phyloP scores from a whole-genome alignment of 2,888 invertebrate species.

The Hypselothyrea guttata region DNA sequence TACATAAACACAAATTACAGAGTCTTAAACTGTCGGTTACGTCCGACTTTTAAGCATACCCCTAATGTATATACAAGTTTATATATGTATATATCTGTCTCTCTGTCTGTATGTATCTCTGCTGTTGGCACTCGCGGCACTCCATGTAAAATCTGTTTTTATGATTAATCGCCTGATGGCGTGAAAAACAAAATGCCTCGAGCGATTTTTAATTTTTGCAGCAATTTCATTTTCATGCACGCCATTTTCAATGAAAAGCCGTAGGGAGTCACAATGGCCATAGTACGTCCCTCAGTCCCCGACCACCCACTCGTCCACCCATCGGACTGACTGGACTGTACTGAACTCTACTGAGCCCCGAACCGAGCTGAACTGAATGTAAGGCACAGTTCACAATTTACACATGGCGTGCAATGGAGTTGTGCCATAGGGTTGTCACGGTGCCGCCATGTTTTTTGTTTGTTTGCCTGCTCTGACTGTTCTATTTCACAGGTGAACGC shows the following conservation, averaged over 20 bases:
- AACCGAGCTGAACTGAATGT: no score
- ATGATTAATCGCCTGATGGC: constrained; percentile 62
- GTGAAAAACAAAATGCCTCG: constrained; percentile 44
- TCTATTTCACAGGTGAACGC: constrained; percentile 20
- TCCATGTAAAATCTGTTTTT: constrained; percentile 66
- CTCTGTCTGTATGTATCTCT: constrained; percentile 1
- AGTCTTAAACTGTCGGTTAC: no score
- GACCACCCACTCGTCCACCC: no score
- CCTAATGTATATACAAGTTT: no score
- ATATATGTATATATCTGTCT: no score
- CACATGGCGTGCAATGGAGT: no score
- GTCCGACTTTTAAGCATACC: no score
- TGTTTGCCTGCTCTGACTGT: constrained; percentile 6
- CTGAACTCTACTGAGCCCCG: no score
- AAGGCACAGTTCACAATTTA: no score
- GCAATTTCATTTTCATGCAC: constrained; percentile 43
- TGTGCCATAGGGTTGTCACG: constrained; percentile 2
- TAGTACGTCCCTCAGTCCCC: no score
- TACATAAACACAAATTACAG: no score
- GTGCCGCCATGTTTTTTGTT: not conserved
- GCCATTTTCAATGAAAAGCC: constrained; percentile 34
- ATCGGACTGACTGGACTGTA: no score
- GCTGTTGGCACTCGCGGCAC: constrained; percentile 22
- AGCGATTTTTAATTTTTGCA: constrained; percentile 50
- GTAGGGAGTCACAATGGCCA: constrained; percentile 26